Base-by-base conservation (phyloP, 2,113 vertebrate genomes). In the Tylochromis polylepis region DNA sequence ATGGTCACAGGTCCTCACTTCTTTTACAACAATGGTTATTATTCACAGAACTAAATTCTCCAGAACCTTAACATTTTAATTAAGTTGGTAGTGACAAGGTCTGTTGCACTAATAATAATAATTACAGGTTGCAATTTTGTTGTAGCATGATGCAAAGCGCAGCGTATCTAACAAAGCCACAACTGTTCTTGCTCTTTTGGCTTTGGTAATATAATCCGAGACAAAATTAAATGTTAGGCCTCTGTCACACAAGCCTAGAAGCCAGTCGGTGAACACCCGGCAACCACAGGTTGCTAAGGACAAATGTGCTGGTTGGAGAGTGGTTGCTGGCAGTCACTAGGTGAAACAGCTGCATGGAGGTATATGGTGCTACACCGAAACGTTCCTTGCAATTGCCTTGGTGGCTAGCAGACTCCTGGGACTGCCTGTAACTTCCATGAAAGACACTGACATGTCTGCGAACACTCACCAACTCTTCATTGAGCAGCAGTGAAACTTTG, bases 401-500 rank as follows among this genome's bases (percentile, higher is more conserved):
- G 62, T 41, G 16, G 20, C 62, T 8, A 70, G 20, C 36, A 6
- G 34, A 2, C 65, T 2, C 8, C 38, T 41, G 38, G 8, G 10
- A 5, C 43, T 31, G 9, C 15, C 46, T 49, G 14, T 6, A 49
- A 2, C 34, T 34, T 34, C 2, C 34, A 34, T 34, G 34, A 34
- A 34, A 34, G 34, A 34, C 34, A 8, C 34, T 2, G 62, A 38
- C 0, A 2, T 27, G 8, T 72, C 67, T 46, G 41, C 41, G 46
- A 5, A 18, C 41, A 29, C 43, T 24, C 67, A 18, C 14, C 67
- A 46, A 72, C 22, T 72, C 20, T 14, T 65, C 60, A 46, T 22
- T 18, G 38, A 46, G 38, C 38, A 70, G n/a, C n/a, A 43, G 2
- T 27, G 22, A 72, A 46, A 72, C 65, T 0, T 16, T 6, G 14